Conservation (phyloP, 2,113 vertebrate species). For the Hyperopisus bebe region DNA sequence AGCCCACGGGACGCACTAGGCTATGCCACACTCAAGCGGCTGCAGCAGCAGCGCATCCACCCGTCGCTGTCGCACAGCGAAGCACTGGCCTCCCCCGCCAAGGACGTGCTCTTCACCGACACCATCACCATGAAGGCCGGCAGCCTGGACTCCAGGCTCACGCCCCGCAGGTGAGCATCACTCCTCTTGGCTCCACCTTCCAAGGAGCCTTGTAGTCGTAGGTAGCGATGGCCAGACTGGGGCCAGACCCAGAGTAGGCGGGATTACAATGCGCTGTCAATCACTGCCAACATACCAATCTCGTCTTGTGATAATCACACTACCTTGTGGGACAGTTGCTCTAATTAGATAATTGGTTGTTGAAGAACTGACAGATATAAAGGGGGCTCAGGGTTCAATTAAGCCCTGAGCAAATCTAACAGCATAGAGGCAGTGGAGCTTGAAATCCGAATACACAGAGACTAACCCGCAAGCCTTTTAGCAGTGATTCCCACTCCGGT, state of each 20-base stretch:
- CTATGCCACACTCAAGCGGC: constrained; percentile 86
- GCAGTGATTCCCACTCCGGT: neutral
- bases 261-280: neutral
- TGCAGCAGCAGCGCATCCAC: constrained; percentile 95
- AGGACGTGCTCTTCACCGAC: constrained; percentile 95
- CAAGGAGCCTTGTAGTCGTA: neutral
- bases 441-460: neutral
- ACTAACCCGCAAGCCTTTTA: neutral
- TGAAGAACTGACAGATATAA: neutral
- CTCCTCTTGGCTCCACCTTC: neutral
- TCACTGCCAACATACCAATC: neutral
- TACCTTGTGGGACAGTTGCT: neutral
- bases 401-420: neutral
- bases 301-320: neutral
- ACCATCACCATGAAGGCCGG: constrained; percentile 97
- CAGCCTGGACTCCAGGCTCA: constrained; percentile 92
- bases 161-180: constrained; percentile 76
- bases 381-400: neutral
- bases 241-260: neutral
- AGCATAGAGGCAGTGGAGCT: neutral
- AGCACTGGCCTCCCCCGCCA: constrained; percentile 89
- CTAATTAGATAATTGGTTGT: neutral
- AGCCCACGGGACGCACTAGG: constrained; percentile 92
- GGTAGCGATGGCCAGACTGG: neutral
- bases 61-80: constrained; percentile 94